Conservation (phyloP, 2,797 vertebrate species). For the Alcedo quadribrachys region DNA sequence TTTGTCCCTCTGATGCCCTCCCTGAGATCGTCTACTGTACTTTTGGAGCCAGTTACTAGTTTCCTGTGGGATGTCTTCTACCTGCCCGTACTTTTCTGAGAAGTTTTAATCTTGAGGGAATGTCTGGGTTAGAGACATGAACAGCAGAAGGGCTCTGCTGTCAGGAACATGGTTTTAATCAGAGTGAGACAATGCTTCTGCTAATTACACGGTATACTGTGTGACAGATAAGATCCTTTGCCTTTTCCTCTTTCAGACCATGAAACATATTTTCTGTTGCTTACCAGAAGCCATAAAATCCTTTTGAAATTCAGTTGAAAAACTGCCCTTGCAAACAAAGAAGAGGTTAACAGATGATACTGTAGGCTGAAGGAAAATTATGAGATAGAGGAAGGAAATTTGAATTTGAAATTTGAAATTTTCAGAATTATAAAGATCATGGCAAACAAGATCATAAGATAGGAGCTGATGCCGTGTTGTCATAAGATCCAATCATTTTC, state of each 20-base stretch:
- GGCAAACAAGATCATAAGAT: slow-evolving; percentile 14
- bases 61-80: slow-evolving; percentile 8
- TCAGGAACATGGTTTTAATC: slow-evolving; percentile 41
- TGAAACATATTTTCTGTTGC: background rate
- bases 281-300: background rate
- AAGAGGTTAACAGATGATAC: slow-evolving; percentile 9
- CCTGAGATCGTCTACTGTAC: background rate
- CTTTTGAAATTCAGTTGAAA: slow-evolving; percentile 40
- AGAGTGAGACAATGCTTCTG: slow-evolving; percentile 24
- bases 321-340: slow-evolving; percentile 18
- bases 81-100: background rate
- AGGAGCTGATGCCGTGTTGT: background rate
- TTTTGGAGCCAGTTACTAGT: background rate
- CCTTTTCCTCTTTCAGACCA: background rate
- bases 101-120: slow-evolving; percentile 28
- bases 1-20: background rate
- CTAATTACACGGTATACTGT: slow-evolving; percentile 11
- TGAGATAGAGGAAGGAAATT: slow-evolving; percentile 18
- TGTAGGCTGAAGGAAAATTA: background rate
- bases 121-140: background rate
- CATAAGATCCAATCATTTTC: background rate
- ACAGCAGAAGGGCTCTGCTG: slow-evolving; percentile 12
- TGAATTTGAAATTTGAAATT: background rate
- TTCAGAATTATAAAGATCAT: slow-evolving; percentile 6
- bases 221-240: slow-evolving; percentile 7